Conservation (phyloP, 2,888 invertebrate genomes). For the Eremobia ochroleuca region DNA sequence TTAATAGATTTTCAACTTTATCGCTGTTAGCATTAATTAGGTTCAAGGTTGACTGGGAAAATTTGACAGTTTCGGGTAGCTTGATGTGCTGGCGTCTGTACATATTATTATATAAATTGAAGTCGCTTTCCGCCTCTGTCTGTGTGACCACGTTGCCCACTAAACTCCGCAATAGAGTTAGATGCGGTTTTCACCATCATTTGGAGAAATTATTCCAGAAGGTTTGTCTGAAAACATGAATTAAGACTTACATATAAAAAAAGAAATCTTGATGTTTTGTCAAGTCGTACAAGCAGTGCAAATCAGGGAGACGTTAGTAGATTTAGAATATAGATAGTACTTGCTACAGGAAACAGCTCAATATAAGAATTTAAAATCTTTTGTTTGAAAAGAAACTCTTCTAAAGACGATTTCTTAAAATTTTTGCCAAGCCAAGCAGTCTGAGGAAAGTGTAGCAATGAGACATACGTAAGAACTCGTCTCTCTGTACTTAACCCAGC, state of each 20-base stretch:
- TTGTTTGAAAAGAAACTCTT: neutral
- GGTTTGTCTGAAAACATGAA: neutral
- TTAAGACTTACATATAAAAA: neutral
- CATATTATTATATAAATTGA: no score
- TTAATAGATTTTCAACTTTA: no score
- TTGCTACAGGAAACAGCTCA: neutral
- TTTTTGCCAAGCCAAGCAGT: neutral
- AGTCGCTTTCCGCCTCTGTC: neutral
- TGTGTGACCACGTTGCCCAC: neutral
- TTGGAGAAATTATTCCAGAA: neutral
- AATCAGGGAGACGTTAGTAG: neutral
- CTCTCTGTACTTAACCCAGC: neutral
- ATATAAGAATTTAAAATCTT: neutral
- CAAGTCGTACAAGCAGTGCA: neutral
- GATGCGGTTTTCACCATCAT: neutral
- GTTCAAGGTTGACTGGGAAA: no score
- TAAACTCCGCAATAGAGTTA: neutral
- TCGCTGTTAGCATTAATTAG: no score
- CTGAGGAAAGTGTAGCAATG: neutral
- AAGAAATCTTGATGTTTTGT: neutral
- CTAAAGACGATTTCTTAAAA: neutral
- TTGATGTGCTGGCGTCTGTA: no score
- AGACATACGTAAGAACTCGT: neutral
- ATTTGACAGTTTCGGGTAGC: no score
- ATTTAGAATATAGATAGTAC: neutral